Percentiles rank a stretch among this genome's conserved stretches.
Evolutionary conservation across 64 coral and sea anemone species (phyloP).

Genomic region (Porites lutea): DNA sequence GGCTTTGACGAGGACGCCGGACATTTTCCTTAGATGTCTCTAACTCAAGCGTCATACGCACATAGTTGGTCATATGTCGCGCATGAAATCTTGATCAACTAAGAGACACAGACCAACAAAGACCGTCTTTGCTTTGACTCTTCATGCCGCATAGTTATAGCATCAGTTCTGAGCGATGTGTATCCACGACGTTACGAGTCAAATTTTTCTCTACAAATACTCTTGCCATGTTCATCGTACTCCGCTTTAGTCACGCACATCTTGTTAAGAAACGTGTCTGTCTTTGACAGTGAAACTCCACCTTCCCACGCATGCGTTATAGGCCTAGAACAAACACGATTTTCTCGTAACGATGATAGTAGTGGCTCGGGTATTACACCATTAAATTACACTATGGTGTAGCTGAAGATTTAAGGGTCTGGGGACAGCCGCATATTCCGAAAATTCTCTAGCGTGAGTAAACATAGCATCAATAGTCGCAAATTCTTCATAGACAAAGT

Average conservation of each 20-base stretch:
- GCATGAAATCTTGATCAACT: too few relatives aligned
- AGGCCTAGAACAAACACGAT: conserved; percentile 44
- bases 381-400: too few relatives aligned
- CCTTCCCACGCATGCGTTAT: conserved; percentile 87
- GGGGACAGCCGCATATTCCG: too few relatives aligned
- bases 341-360: background rate
- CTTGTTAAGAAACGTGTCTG: conserved; percentile 83
- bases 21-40: too few relatives aligned
- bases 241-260: conserved; percentile 99
- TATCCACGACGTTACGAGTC: conserved; percentile 68
- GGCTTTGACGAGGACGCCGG: too few relatives aligned
- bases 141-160: background rate
- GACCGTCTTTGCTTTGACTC: background rate
- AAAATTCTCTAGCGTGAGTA: too few relatives aligned
- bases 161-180: background rate
- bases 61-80: too few relatives aligned
- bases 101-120: too few relatives aligned
- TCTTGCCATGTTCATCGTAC: conserved; percentile 95
- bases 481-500: too few relatives aligned
- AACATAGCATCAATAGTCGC: too few relatives aligned
- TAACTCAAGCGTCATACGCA: too few relatives aligned
- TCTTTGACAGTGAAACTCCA: conserved; percentile 74
- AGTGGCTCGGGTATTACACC: background rate
- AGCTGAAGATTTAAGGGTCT: too few relatives aligned
- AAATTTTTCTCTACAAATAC: conserved; percentile 94